A percentile compares a stretch with the other conserved stretches of the same genome.
Evolutionary conservation across 2,113 vertebrate genomes (phyloP).

Genomic region (Ptyas mucosa): DNA sequence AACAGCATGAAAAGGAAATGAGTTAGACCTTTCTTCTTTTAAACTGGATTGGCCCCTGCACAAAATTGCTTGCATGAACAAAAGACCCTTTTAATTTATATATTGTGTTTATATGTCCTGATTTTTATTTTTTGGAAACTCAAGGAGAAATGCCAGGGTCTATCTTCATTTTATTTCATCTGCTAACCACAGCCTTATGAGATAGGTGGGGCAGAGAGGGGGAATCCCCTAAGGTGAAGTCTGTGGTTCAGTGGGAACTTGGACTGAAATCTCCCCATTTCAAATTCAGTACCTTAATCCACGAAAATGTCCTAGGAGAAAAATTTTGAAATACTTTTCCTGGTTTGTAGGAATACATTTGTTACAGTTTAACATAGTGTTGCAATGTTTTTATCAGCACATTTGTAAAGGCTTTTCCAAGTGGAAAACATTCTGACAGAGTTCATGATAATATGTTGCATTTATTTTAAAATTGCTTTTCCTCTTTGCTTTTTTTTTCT

Average conservation of each 20-base stretch:
- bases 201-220: not conserved
- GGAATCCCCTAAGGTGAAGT: not conserved
- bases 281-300: not conserved
- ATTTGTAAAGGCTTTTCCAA: not conserved
- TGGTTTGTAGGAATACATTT: not conserved
- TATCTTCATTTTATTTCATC: not conserved
- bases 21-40: not conserved
- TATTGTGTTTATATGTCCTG: not conserved
- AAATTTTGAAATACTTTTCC: not conserved
- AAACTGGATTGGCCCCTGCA: not conserved
- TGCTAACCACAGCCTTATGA: not conserved
- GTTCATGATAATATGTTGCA: not conserved
- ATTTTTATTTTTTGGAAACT: not conserved
- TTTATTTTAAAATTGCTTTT: slow-evolving; percentile 7
- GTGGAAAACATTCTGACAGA: slow-evolving; percentile 8
- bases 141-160: not conserved
- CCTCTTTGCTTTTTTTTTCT: not conserved
- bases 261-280: not conserved
- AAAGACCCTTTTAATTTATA: not conserved
- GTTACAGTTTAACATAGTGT: not conserved
- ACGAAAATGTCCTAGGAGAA: not conserved
- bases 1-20: not conserved
- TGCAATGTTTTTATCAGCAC: not conserved
- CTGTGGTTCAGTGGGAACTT: not conserved
- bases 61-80: not conserved